phyloP scores from a whole-genome alignment of 2,113 vertebrate species.

The Tragulus kanchil region DNA sequence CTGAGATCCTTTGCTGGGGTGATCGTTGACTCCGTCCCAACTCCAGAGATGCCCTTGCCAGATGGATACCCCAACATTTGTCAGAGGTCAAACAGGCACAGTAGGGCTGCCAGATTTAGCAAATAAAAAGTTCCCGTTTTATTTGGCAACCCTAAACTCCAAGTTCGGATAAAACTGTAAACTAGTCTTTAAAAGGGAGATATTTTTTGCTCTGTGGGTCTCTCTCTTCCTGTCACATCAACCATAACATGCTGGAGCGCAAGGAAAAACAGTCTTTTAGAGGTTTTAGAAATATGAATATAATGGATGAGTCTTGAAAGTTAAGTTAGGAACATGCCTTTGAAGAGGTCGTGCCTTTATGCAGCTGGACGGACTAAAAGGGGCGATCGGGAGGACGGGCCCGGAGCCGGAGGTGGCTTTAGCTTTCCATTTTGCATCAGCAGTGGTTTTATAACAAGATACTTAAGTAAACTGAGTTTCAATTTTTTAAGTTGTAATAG shows the following conservation, averaged over 20 bases:
- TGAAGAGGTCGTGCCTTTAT: neutral
- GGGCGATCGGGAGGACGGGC: no score
- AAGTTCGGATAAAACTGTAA: neutral
- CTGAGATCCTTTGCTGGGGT: neutral
- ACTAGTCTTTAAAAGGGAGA: neutral
- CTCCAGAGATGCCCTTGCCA: neutral
- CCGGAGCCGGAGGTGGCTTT: neutral
- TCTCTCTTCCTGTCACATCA: neutral
- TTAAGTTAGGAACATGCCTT: neutral
- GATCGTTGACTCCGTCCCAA: neutral
- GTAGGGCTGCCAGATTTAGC: neutral
- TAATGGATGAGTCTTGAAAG: neutral
- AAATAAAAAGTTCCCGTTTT: constrained; percentile 9
- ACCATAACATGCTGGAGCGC: neutral
- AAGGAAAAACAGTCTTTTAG: neutral
- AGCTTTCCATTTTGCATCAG: neutral
- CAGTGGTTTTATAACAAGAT: neutral
- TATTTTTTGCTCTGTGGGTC: neutral
- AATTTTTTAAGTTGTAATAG: neutral
- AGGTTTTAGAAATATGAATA: neutral
- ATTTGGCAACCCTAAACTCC: neutral
- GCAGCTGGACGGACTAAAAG: no score
- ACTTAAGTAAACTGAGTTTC: neutral
- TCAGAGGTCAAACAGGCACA: neutral
- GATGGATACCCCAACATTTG: neutral